Conservation (phyloP, 2,113 vertebrate species). For the Bujurquina vittata region DNA sequence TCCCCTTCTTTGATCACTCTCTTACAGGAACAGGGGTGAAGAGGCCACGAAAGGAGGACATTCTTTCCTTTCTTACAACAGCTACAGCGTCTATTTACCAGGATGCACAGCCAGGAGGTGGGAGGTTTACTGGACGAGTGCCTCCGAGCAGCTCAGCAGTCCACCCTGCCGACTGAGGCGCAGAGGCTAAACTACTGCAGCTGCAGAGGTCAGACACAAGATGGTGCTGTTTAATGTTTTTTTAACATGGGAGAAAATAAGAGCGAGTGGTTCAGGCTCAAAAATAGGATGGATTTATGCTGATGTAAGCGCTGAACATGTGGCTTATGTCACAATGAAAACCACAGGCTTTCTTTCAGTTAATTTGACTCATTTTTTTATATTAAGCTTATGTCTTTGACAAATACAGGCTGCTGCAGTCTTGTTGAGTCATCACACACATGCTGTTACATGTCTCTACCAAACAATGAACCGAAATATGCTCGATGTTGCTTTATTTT, state of each 20-base stretch:
- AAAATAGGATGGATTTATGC: not conserved
- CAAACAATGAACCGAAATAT: not conserved
- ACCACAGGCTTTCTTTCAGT: fast-evolving
- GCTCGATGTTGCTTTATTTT: not conserved
- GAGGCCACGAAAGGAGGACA: not conserved
- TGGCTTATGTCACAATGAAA: not conserved
- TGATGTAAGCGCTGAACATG: not conserved
- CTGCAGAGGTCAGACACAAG: conserved; percentile 83
- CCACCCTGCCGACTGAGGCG: conserved; percentile 52
- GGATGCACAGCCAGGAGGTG: conserved; percentile 83
- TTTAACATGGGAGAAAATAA: not conserved
- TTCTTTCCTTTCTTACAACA: not conserved
- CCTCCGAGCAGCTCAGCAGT: conserved; percentile 41
- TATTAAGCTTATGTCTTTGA: not conserved
- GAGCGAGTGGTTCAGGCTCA: not conserved
- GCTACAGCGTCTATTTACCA: not conserved
- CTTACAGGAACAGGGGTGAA: not conserved
- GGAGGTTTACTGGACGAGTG: conserved; percentile 84
- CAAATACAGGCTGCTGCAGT: not conserved
- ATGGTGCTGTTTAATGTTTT: conserved; percentile 23
- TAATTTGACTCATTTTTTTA: not conserved
- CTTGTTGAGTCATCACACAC: not conserved
- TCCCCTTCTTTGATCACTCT: not conserved
- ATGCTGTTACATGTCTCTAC: fast-evolving
- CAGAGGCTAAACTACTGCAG: conserved; percentile 61